Percentiles rank a stretch among this genome's conserved stretches.
Conservation (phyloP, 2,113 vertebrate genomes). For the Nycticebus coucang region DNA sequence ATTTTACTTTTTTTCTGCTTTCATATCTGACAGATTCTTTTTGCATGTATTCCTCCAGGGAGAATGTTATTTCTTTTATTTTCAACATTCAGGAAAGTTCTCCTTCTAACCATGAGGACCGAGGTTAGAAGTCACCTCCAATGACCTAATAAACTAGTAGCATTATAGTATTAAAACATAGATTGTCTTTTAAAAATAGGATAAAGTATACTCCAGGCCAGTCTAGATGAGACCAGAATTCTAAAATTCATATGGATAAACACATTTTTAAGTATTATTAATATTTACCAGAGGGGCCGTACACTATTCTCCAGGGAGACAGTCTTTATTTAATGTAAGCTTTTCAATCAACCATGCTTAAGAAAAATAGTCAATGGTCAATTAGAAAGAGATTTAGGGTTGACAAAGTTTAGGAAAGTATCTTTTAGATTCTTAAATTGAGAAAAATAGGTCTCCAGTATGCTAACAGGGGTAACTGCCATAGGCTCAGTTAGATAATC, state of each 20-base stretch:
- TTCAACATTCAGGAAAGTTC: background rate
- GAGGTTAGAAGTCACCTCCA: background rate
- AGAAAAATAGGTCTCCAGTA: background rate
- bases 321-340: background rate
- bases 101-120: background rate
- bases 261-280: background rate
- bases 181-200: background rate
- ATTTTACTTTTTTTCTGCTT: background rate
- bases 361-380: background rate
- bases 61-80: background rate
- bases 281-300: background rate
- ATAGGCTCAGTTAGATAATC: background rate
- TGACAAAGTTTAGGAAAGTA: background rate
- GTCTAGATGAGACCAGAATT: background rate
- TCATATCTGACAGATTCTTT: background rate
- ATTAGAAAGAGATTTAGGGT: background rate
- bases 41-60: background rate
- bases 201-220: background rate
- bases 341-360: background rate
- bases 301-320: background rate
- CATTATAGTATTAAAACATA: background rate
- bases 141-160: background rate
- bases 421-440: background rate
- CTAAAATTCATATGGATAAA: background rate
- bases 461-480: background rate